Evolutionary conservation across 1,140 invertebrate species (phyloP).

Genomic region (Cecropterus lyciades): DNA sequence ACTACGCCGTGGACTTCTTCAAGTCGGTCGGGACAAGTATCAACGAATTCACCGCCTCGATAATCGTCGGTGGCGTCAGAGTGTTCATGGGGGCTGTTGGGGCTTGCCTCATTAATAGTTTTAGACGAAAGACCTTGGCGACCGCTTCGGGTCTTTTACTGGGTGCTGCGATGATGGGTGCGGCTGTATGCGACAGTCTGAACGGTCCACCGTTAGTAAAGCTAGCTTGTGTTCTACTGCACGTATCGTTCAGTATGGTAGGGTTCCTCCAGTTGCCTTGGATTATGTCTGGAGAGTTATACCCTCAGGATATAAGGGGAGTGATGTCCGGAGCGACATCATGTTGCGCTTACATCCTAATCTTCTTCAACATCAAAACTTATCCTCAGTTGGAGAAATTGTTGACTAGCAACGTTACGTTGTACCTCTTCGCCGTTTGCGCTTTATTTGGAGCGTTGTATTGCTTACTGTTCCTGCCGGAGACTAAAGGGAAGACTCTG

Average conservation of each 20-base stretch:
- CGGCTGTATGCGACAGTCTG: conserved; percentile 82
- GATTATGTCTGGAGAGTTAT: conserved; percentile 91
- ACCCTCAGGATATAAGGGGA: conserved; percentile 87
- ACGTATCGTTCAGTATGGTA: conserved; percentile 90
- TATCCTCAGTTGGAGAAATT: conserved; percentile 86
- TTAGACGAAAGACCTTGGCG: conserved; percentile 88
- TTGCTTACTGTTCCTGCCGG: conserved; percentile 89
- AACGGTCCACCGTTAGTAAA: conserved; percentile 85
- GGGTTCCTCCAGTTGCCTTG: conserved; percentile 90
- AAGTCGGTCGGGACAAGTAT: conserved; percentile 87
- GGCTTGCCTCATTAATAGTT: conserved; percentile 88
- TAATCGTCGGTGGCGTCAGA: conserved; percentile 89
- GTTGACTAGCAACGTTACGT: conserved; percentile 88
- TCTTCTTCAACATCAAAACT: conserved; percentile 89
- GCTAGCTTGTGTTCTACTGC: conserved; percentile 86
- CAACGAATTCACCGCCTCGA: conserved; percentile 89
- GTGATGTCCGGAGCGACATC: conserved; percentile 88
- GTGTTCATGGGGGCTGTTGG: conserved; percentile 88
- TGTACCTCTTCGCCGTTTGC: conserved; percentile 90
- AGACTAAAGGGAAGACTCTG: conserved; percentile 92
- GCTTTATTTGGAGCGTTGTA: conserved; percentile 88
- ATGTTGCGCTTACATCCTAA: conserved; percentile 88
- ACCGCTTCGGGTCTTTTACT: conserved; percentile 87
- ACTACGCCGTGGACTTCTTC: conserved; percentile 90
- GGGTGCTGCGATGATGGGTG: conserved; percentile 85